Percentiles rank a stretch among this genome's conserved stretches.
Conservation (phyloP, 2,797 vertebrate genomes). For the Vultur gryphus region DNA sequence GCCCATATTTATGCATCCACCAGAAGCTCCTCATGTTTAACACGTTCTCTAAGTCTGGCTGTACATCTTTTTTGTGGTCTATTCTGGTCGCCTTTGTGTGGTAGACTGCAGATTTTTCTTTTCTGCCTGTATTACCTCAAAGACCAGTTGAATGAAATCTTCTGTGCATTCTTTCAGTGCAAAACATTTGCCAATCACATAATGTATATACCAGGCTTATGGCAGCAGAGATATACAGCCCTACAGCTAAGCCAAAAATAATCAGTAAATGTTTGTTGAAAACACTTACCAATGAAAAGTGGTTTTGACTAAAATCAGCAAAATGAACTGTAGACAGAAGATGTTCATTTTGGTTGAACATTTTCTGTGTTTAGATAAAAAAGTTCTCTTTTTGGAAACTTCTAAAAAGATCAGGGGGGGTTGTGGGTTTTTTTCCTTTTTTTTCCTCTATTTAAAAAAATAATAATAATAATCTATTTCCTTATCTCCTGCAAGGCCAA, state of each 20-base stretch:
- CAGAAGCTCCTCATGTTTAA: background rate
- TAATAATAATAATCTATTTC: background rate
- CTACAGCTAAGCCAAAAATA: background rate
- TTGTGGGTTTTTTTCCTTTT: rapidly evolving
- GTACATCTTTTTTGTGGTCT: background rate
- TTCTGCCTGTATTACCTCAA: background rate
- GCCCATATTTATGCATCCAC: background rate
- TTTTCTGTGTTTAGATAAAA: background rate
- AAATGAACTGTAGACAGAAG: background rate
- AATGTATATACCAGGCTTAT: background rate
- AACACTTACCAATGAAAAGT: background rate
- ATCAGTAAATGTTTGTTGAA: background rate
- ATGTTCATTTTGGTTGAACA: background rate
- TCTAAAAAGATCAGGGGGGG: rapidly evolving
- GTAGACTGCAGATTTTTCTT: background rate
- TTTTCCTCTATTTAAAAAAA: background rate
- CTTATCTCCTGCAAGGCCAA: background rate
- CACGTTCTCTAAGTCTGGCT: background rate
- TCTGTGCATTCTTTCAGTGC: background rate
- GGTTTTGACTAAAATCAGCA: background rate
- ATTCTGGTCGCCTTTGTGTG: background rate
- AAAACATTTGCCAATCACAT: background rate
- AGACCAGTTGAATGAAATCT: background rate
- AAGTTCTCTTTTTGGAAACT: background rate
- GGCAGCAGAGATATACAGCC: background rate